Conservation (phyloP, 2,113 vertebrate genomes). For the Datnioides undecimradiatus region DNA sequence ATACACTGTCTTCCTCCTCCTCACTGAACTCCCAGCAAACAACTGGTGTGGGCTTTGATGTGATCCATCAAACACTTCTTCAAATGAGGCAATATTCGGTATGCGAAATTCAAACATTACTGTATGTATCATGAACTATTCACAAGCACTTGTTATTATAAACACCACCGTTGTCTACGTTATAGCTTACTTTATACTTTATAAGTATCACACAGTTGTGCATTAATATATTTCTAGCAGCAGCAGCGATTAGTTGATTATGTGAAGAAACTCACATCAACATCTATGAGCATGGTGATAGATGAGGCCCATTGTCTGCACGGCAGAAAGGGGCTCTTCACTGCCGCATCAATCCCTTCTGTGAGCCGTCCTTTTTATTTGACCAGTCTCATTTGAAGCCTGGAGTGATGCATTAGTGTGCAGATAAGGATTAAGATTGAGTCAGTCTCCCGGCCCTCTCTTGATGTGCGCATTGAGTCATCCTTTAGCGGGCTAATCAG, state of each 20-base stretch:
- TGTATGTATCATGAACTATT: background rate
- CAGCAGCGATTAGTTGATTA: background rate
- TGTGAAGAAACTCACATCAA: background rate
- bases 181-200: background rate
- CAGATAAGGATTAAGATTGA: slow-evolving; percentile 60
- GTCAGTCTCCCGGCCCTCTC: slow-evolving; percentile 39
- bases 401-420: slow-evolving; percentile 34
- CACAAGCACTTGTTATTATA: background rate
- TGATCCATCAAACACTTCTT: slow-evolving; percentile 83
- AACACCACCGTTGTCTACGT: background rate
- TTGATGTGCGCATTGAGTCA: slow-evolving; percentile 46
- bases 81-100: slow-evolving; percentile 88
- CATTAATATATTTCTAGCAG: background rate
- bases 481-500: slow-evolving; percentile 49
- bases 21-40: slow-evolving; percentile 62
- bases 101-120: slow-evolving; percentile 42
- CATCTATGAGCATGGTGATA: slow-evolving; percentile 12
- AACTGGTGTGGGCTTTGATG: slow-evolving; percentile 81
- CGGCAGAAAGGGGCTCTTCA: slow-evolving; percentile 17
- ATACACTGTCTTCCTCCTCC: slow-evolving; percentile 68
- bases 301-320: slow-evolving; percentile 17
- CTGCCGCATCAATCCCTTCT: background rate
- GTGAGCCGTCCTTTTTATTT: slow-evolving; percentile 28
- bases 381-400: slow-evolving; percentile 27
- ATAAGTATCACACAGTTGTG: background rate